phyloP scores from a whole-genome alignment of 2,888 invertebrate species.

The Lutraria lutraria region DNA sequence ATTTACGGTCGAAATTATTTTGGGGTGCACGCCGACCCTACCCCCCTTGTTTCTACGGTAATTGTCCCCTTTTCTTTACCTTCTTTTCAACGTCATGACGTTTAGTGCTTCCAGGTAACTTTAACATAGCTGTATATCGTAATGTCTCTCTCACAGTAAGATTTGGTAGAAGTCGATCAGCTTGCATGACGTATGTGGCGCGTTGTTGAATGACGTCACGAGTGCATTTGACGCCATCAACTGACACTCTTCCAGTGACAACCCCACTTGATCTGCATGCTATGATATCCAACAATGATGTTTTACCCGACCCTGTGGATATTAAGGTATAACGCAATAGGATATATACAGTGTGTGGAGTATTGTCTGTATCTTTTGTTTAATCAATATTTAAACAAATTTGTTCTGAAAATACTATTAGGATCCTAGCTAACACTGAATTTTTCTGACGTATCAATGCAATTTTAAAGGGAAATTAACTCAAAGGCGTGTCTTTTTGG shows the following conservation, averaged over 20 bases:
- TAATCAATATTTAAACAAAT: neutral
- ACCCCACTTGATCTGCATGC: conserved; percentile 88
- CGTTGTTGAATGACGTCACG: conserved; percentile 93
- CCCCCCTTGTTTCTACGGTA: too few species aligned
- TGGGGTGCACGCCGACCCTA: too few species aligned
- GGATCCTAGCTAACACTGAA: too few species aligned
- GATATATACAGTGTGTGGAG: neutral
- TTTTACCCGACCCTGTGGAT: conserved; percentile 87
- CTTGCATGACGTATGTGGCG: conserved; percentile 95
- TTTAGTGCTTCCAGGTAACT: conserved; percentile 83
- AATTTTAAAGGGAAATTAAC: too few species aligned
- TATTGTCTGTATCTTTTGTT: neutral
- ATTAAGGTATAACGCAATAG: neutral
- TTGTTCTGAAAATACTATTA: neutral
- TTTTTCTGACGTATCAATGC: too few species aligned
- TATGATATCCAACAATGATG: conserved; percentile 96
- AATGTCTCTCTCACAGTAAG: conserved; percentile 93
- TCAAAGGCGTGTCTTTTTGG: too few species aligned
- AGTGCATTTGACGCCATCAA: conserved; percentile 68
- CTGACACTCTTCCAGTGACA: conserved; percentile 70
- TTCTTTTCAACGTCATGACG: conserved; percentile 55
- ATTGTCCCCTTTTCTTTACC: conserved; percentile 45
- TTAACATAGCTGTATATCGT: conserved; percentile 79
- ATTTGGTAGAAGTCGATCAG: conserved; percentile 93
- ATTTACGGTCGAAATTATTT: too few species aligned